phyloP scores from a whole-genome alignment of 2,113 vertebrate genomes.

The Atlantisia rogersi region DNA sequence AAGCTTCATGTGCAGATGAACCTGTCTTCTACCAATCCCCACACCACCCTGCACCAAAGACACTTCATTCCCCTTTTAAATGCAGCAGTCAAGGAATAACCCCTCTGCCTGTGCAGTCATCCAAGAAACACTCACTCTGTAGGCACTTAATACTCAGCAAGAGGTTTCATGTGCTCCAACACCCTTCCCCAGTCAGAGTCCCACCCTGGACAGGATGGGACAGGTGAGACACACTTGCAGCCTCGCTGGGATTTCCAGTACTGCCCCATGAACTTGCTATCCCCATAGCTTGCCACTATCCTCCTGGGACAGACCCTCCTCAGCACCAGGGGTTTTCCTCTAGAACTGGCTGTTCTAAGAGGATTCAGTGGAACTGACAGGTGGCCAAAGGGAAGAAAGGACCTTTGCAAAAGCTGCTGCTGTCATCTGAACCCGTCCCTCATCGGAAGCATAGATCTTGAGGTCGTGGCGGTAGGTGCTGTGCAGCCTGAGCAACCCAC shows the following conservation, averaged over 20 bases:
- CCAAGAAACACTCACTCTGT: background rate
- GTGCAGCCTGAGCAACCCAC: constrained; percentile 92
- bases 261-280: background rate
- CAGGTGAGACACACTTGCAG: background rate
- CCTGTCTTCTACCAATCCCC: background rate
- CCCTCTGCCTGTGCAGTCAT: background rate
- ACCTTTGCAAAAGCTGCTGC: constrained; percentile 99
- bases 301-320: background rate
- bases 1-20: background rate
- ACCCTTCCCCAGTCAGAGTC: background rate
- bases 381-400: background rate
- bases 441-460: constrained; percentile 98
- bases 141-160: background rate
- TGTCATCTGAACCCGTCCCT: constrained; percentile 98
- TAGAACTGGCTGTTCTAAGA: background rate
- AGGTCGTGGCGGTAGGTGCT: constrained; percentile 98
- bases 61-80: background rate
- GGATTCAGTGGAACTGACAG: background rate
- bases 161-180: background rate
- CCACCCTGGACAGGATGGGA: background rate
- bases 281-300: background rate
- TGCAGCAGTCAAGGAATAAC: background rate
- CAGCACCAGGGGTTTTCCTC: background rate
- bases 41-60: background rate
- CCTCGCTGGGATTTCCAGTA: background rate